These are phyloP conservation scores for Ictalurus furcatus DNA, from an alignment of 2,113 vertebrate genomes.

Conservation along the genomic window DNA sequence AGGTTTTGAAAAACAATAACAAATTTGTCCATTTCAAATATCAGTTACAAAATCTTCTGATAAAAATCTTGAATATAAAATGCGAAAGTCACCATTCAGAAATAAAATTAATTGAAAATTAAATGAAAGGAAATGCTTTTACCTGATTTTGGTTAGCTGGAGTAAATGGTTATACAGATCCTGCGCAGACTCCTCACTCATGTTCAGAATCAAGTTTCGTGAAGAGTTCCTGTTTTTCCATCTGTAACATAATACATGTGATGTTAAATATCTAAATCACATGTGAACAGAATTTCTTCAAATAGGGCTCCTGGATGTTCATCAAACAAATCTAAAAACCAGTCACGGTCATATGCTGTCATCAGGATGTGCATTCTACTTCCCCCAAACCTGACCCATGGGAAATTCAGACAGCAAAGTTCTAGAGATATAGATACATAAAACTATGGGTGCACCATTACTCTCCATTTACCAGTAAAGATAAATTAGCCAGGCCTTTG, in stretches of 20 bases:
- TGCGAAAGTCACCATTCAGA: background rate
- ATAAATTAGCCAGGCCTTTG: too few species aligned
- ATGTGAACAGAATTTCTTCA: too few species aligned
- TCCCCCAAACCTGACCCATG: too few species aligned
- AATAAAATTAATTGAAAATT: background rate
- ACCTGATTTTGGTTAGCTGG: conserved; percentile 53
- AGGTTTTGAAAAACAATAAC: background rate
- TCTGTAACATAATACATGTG: conserved; percentile 16
- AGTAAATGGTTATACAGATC: conserved; percentile 47
- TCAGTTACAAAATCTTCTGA: background rate
- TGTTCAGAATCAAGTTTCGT: conserved; percentile 32
- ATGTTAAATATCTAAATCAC: background rate
- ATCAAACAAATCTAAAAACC: too few species aligned
- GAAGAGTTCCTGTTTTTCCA: background rate
- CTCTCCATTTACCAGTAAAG: too few species aligned
- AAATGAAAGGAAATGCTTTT: background rate
- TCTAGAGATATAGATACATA: too few species aligned
- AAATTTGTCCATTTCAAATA: background rate
- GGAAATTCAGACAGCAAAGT: too few species aligned
- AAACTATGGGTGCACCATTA: too few species aligned
- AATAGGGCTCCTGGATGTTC: too few species aligned
- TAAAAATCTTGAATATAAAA: background rate
- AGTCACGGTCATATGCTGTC: too few species aligned
- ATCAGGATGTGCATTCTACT: too few species aligned
- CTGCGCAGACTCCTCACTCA: conserved; percentile 54